These are phyloP conservation scores for Saimiri boliviensis DNA, from an alignment of 2,113 vertebrate genomes.

Conservation along the genomic window DNA sequence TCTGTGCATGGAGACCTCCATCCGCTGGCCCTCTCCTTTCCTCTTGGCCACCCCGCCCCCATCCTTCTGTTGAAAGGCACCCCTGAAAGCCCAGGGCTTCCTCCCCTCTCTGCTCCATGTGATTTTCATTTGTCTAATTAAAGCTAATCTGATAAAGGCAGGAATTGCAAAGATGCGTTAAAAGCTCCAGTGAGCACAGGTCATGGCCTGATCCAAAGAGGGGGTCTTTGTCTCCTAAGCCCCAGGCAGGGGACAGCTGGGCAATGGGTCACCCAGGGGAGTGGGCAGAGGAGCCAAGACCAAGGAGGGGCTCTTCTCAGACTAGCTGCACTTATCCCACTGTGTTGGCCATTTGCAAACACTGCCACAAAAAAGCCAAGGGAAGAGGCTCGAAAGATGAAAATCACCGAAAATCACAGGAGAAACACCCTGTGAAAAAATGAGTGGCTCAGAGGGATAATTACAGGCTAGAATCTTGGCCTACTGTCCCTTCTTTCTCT, in stretches of 20 bases:
- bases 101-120: constrained; percentile 68
- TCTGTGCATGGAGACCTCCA: fast-evolving
- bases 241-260: constrained; percentile 13
- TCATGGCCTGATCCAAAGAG: constrained; percentile 70
- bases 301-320: constrained; percentile 30
- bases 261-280: constrained; percentile 10
- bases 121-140: constrained; percentile 86
- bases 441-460: neutral
- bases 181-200: constrained; percentile 72
- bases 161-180: constrained; percentile 70
- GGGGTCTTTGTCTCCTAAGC: constrained; percentile 68
- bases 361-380: neutral
- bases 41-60: fast-evolving
- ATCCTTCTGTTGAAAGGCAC: constrained; percentile 9
- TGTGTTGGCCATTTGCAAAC: neutral
- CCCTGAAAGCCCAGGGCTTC: neutral
- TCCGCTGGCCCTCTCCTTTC: neutral
- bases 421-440: neutral
- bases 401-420: neutral
- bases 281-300: neutral
- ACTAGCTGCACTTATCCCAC: neutral
- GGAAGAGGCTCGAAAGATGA: neutral
- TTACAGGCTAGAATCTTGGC: too few species aligned
- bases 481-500: too few species aligned
- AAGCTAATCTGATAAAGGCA: constrained; percentile 87